These are phyloP conservation scores for Morbakka virulenta DNA, from an alignment of 30 jellyfish, hydroid and myxozoan species.

Conservation along the genomic window DNA sequence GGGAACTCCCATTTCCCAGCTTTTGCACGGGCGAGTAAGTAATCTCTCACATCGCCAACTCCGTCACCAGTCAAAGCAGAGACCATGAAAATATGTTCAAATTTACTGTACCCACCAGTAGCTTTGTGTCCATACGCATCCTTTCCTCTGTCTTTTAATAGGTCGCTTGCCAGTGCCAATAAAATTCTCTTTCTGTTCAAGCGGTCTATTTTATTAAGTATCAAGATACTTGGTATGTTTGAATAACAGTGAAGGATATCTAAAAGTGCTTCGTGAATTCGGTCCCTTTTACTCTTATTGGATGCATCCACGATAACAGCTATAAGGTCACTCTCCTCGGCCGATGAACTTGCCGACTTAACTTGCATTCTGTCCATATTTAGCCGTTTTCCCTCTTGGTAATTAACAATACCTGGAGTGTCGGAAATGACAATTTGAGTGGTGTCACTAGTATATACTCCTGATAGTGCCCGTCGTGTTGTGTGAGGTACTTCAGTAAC, in stretches of 20 bases:
- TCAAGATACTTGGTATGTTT: slow-evolving; percentile 56
- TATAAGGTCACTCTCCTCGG: slow-evolving; percentile 64
- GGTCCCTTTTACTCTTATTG: slow-evolving; percentile 53
- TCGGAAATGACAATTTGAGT: slow-evolving; percentile 82
- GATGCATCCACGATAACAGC: slow-evolving; percentile 80
- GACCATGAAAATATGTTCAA: slow-evolving; percentile 60
- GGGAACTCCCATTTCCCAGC: slow-evolving; percentile 81
- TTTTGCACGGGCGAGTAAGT: slow-evolving; percentile 51
- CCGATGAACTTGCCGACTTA: slow-evolving; percentile 69
- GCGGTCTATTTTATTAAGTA: slow-evolving; percentile 76
- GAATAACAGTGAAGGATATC: slow-evolving; percentile 53
- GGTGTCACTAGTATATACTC: slow-evolving; percentile 44
- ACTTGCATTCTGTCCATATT: slow-evolving; percentile 77
- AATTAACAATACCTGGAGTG: slow-evolving; percentile 91
- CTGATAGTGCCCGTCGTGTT: slow-evolving; percentile 70
- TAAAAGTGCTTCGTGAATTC: slow-evolving; percentile 67
- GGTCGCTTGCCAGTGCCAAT: slow-evolving; percentile 27
- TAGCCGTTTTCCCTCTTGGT: slow-evolving; percentile 73
- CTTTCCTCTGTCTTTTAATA: slow-evolving; percentile 62
- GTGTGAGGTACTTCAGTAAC: slow-evolving; percentile 79
- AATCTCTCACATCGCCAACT: slow-evolving; percentile 53
- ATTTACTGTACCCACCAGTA: slow-evolving; percentile 78
- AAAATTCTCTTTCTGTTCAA: slow-evolving; percentile 55
- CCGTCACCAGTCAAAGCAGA: slow-evolving; percentile 92
- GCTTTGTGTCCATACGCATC: slow-evolving; percentile 81